A percentile compares a stretch with the other conserved stretches of the same genome.
These are phyloP conservation scores for Conus betulinus DNA, from an alignment of 1,140 invertebrate genomes.

Conservation along the genomic window DNA sequence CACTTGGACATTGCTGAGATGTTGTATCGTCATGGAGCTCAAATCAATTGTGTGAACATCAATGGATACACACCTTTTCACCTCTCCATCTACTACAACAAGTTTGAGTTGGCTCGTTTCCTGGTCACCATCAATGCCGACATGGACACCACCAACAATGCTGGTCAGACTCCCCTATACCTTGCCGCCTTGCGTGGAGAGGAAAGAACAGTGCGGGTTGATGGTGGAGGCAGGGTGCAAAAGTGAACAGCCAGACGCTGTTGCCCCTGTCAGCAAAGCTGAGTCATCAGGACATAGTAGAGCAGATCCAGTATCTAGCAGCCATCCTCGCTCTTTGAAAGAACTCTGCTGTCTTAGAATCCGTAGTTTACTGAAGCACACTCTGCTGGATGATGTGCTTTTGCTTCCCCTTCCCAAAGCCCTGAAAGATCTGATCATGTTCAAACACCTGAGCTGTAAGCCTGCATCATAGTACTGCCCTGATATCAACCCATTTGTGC, in stretches of 20 bases:
- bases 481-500: neutral
- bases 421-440: slow-evolving; percentile 26
- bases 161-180: slow-evolving; percentile 55
- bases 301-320: slow-evolving; percentile 12
- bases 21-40: slow-evolving; percentile 48
- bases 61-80: slow-evolving; percentile 68
- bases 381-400: slow-evolving; percentile 4
- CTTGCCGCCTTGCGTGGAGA: slow-evolving; percentile 53
- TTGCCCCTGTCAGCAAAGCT: slow-evolving; percentile 42
- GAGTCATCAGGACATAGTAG: neutral
- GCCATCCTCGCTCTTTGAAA: slow-evolving; percentile 8
- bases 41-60: slow-evolving; percentile 54
- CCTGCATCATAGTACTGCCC: too few species aligned
- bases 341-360: slow-evolving; percentile 27
- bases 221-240: slow-evolving; percentile 58
- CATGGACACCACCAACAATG: slow-evolving; percentile 49
- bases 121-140: slow-evolving; percentile 58
- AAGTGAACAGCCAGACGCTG: slow-evolving; percentile 47
- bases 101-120: slow-evolving; percentile 56
- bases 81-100: slow-evolving; percentile 62
- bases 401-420: slow-evolving; percentile 29
- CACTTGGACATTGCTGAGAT: slow-evolving; percentile 55
- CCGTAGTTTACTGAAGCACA: neutral
- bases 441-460: slow-evolving; percentile 3
- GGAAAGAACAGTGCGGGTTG: slow-evolving; percentile 42